Evolutionary conservation across 2,888 invertebrate genomes (phyloP).

Genomic region (Philonicus albiceps): DNA sequence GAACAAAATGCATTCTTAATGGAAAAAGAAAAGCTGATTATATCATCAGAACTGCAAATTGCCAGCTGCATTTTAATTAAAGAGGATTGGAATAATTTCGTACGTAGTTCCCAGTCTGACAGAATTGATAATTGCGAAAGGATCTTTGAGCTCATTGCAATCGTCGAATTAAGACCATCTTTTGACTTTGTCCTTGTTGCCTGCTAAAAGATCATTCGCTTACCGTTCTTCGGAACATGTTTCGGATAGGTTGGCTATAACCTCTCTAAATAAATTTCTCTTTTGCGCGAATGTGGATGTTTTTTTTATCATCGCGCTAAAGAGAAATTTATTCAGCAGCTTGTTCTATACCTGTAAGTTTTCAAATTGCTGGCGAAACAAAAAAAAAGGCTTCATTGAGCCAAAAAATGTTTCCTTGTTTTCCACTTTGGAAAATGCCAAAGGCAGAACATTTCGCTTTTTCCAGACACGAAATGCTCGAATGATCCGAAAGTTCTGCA

Average conservation of each 20-base stretch:
- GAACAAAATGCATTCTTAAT: conserved; percentile 17
- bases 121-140: background rate
- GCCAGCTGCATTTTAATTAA: conserved; percentile 34
- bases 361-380: background rate
- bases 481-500: background rate
- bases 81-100: conserved; percentile 26
- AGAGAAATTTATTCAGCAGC: background rate
- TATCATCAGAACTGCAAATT: conserved; percentile 31
- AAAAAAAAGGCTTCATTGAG: background rate
- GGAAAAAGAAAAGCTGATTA: conserved; percentile 30
- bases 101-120: background rate
- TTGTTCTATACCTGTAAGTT: background rate
- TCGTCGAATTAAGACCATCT: background rate
- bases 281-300: background rate
- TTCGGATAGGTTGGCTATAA: background rate
- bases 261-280: background rate
- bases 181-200: background rate
- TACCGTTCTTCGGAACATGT: background rate
- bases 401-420: background rate
- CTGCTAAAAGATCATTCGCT: background rate
- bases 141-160: background rate
- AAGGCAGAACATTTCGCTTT: background rate
- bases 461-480: background rate
- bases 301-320: background rate
- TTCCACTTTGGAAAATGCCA: background rate